Evolutionary conservation across 2,797 vertebrate species (phyloP), one percentile per base, ranked within the genome.

Genomic region (Pseudomugil gertrudae): DNA sequence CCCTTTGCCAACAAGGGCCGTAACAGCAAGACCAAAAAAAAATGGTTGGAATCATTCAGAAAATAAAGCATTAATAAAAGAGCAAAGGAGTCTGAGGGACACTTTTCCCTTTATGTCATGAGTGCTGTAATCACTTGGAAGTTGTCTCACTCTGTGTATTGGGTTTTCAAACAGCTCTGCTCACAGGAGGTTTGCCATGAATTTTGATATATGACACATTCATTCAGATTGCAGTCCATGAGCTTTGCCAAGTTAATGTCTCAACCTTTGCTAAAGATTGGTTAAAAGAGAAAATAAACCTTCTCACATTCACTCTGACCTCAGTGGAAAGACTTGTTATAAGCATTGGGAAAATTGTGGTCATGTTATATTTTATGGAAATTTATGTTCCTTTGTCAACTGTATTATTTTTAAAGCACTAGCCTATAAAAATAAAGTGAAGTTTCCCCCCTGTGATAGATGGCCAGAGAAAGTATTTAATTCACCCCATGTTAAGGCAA

Each of bases 171-270:
- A 70, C 62, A 23, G 23, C 74, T 83, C 74, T 78, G 66, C 75
- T 54, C 54, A 27, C 57, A 69, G 55, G 72, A 76, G 48, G 54
- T 56, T 45, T 76, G 86, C 78, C 84, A 84, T 72, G 72, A 63
- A 48, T 76, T 74, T 70, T 85, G 79, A 90, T 80, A 50, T 74
- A 80, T 65, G 76, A 72, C 63, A 66, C 30, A 64, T 80, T 84
- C 78, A 76, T 66, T 63, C 56, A 63, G 36, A 76, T 83, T 80
- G 79, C 63, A 80, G 62, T 81, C 52, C 65, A 66, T 61, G 66
- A 14, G 1, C 69, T 58, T 52, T 81, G 71, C 81, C 74, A 83
- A 87, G 72, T 84, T 85, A 82, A 90, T 80, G 60, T 67, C 68
- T 66, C 59, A 76, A 70, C 45, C 54, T 57, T 69, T 15, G 13